Percentiles rank a stretch among this genome's conserved stretches.
These are phyloP conservation scores for Apaloderma vittatum DNA, from an alignment of 2,113 vertebrate genomes.

Conservation along the genomic window DNA sequence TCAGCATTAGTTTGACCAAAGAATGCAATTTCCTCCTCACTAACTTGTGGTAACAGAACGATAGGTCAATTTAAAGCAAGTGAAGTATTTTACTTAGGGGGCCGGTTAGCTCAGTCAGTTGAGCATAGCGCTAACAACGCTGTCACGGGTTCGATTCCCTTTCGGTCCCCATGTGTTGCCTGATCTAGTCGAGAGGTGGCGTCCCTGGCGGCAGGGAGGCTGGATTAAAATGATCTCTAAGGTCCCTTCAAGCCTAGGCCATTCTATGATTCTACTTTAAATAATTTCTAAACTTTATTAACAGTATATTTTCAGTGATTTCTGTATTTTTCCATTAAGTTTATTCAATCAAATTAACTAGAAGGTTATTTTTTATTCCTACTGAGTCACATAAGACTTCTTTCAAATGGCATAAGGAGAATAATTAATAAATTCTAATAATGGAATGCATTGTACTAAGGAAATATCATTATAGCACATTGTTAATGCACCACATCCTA, in stretches of 20 bases:
- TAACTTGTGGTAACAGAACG: background rate
- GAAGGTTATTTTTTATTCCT: background rate
- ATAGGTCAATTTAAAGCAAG: background rate
- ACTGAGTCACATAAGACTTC: background rate
- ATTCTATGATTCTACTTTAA: too few relatives aligned
- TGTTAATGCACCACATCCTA: background rate
- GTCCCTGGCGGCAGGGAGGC: too few relatives aligned
- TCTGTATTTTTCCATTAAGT: background rate
- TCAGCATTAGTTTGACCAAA: background rate
- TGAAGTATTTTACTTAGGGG: background rate
- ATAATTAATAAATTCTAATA: constrained; percentile 49
- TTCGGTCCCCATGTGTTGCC: too few relatives aligned
- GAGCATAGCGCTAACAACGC: too few relatives aligned
- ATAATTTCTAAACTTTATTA: constrained; percentile 6
- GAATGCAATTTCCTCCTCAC: background rate
- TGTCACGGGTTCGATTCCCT: too few relatives aligned
- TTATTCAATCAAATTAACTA: background rate
- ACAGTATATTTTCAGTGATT: background rate
- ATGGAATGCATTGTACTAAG: background rate
- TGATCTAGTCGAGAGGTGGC: too few relatives aligned
- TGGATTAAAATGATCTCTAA: too few relatives aligned
- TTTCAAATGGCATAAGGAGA: background rate
- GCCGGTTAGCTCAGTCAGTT: too few relatives aligned
- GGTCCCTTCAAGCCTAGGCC: too few relatives aligned
- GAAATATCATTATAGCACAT: background rate